phyloP scores from a whole-genome alignment of 2,113 vertebrate species.

The Mastomys natalensis region DNA sequence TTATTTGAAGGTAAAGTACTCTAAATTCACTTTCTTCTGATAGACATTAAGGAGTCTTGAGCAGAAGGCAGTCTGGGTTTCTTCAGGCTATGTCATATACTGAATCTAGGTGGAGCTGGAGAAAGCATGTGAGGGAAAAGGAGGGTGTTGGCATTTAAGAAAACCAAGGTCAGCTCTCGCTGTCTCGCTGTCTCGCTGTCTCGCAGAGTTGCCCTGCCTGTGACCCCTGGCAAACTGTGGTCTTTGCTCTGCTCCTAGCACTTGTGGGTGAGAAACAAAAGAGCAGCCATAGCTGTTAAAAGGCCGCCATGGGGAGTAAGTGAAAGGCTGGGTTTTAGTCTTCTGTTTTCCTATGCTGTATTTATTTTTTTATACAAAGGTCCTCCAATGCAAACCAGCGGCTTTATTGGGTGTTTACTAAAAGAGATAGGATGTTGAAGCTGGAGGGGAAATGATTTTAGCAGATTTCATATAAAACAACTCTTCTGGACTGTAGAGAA shows the following conservation, averaged over 20 bases:
- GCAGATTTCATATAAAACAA: constrained; percentile 1
- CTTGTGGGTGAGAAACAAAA: background rate
- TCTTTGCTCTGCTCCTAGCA: background rate
- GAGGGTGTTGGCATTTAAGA: background rate
- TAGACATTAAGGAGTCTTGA: constrained; percentile 18
- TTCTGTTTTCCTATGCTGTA: background rate
- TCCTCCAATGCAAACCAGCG: constrained; percentile 21
- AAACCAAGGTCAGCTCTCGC: background rate
- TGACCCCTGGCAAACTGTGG: background rate
- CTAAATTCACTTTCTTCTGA: constrained; percentile 45
- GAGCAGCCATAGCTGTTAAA: background rate
- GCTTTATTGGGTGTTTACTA: background rate
- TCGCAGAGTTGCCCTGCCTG: background rate
- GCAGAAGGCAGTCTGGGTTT: background rate
- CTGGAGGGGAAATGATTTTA: background rate
- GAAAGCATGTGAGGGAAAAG: background rate
- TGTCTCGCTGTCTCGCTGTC: background rate
- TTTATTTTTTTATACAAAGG: constrained; percentile 13
- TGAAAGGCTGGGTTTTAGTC: background rate
- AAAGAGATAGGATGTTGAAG: constrained; percentile 9
- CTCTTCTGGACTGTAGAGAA: background rate
- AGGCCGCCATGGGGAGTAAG: background rate
- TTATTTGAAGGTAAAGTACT: background rate
- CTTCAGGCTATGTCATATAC: background rate
- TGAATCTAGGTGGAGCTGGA: background rate